phyloP scores from a whole-genome alignment of 1,140 invertebrate genomes.

The Psix sp. region DNA sequence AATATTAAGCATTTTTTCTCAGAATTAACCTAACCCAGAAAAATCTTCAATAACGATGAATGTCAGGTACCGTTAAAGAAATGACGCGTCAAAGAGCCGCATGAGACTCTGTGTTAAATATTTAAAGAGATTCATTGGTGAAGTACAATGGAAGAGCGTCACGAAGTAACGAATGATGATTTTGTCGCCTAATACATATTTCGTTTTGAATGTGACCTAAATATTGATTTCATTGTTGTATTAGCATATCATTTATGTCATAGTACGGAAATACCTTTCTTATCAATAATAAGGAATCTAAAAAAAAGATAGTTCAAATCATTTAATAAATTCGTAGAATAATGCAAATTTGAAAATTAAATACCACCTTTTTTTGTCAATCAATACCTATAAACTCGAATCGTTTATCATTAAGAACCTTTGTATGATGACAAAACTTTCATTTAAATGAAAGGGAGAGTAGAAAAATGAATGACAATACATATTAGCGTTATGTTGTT shows the following conservation, averaged over 20 bases:
- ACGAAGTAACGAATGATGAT: conserved; percentile 50
- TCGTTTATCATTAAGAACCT: no score
- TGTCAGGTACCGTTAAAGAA: conserved; percentile 68
- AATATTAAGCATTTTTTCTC: conserved; percentile 29
- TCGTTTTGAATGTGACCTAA: conserved; percentile 59
- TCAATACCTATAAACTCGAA: no score
- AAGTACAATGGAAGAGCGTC: conserved; percentile 68
- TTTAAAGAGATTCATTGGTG: conserved; percentile 70
- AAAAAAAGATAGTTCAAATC: no score
- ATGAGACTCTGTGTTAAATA: conserved; percentile 70
- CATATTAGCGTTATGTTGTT: no score
- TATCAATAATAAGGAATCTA: no score
- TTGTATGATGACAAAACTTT: no score
- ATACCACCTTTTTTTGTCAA: no score
- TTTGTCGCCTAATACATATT: conserved; percentile 60
- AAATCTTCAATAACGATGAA: conserved; percentile 58
- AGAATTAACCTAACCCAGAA: conserved; percentile 62
- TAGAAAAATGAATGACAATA: no score
- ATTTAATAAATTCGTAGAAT: no score
- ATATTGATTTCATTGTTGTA: conserved; percentile 36
- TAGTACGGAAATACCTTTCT: no score
- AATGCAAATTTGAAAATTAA: no score
- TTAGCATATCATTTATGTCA: conserved; percentile 27
- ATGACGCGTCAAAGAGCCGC: conserved; percentile 59
- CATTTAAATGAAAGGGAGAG: no score